phyloP scores from a whole-genome alignment of 2,797 vertebrate species.

The Perodicticus potto region DNA sequence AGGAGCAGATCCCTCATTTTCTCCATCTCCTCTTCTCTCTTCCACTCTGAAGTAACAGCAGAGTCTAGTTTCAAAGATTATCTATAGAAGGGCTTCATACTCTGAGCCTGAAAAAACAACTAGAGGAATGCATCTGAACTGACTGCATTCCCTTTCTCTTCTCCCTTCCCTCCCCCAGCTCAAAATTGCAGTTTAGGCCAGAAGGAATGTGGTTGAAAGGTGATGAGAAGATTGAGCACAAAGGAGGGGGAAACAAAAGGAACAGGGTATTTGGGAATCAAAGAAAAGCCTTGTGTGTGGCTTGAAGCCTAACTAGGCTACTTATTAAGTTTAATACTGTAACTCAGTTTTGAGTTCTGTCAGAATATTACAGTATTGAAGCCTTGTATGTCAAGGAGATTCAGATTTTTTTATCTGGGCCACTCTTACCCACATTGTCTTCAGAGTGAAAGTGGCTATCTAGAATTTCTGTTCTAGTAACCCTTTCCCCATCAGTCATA shows the following conservation, averaged over 20 bases:
- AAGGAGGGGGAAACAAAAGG: conserved; percentile 72
- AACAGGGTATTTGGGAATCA: conserved; percentile 36
- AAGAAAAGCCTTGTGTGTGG: conserved; percentile 52
- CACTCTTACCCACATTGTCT: conserved; percentile 10
- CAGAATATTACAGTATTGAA: conserved; percentile 50
- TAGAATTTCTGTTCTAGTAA: conserved; percentile 59
- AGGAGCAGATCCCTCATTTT: conserved; percentile 20
- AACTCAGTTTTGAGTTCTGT: conserved; percentile 61
- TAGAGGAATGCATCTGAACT: conserved; percentile 70
- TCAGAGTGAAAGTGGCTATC: conserved; percentile 34
- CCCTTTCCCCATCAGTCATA: background rate
- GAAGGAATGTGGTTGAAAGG: conserved; percentile 80
- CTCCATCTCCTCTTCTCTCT: background rate
- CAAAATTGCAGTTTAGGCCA: conserved; percentile 46
- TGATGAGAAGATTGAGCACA: conserved; percentile 72
- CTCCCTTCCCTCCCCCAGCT: conserved; percentile 63
- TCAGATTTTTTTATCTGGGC: conserved; percentile 58
- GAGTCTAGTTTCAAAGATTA: conserved; percentile 54
- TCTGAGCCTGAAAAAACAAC: conserved; percentile 60
- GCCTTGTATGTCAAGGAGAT: background rate
- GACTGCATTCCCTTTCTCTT: conserved; percentile 70
- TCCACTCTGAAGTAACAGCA: conserved; percentile 5
- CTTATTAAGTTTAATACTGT: conserved; percentile 56
- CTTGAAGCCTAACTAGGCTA: conserved; percentile 15
- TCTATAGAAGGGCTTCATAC: conserved; percentile 25